Evolutionary conservation across 2,888 invertebrate genomes (phyloP), one percentile per base, ranked within the genome.

Genomic region (Neocrepidodera transversa): DNA sequence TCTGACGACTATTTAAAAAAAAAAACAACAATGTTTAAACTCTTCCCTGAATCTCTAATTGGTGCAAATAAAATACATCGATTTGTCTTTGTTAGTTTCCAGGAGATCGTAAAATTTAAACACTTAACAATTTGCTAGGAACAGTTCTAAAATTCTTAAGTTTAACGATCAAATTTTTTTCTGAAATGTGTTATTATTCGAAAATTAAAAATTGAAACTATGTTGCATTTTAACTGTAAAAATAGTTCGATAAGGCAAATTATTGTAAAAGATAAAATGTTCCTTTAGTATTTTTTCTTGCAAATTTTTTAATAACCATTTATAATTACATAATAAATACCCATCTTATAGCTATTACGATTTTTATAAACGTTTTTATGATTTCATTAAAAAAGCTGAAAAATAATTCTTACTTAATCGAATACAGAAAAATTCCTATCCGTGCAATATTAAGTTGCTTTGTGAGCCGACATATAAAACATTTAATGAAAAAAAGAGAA

Each of bases 101-200:
- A 17, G 28, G 54, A 58, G 58, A 30, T 55, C 58, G 56, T 61
- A 61, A 61, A 63, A 48, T 56, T 36, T 58, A 58, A n/a, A 60
- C 40, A 30, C 52, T 53, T 52, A 51, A 48, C 36, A 51, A 11
- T 51, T 40, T 17, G 40, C 51, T 42, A 13, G 11, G 28, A 51
- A 60, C 48, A 18, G 50, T 50, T 55, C 11, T 32, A 57, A 57
- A 53, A 53, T 38, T 49, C 18, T 20, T 43, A n/a, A n/a, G n/a
- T n/a, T n/a, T n/a, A n/a, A n/a, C n/a, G n/a, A n/a, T n/a, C n/a
- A n/a, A n/a, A n/a, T n/a, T n/a, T n/a, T n/a, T n/a, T n/a, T n/a
- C n/a, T n/a, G n/a, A n/a, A n/a, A n/a, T n/a, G n/a, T n/a, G n/a
- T n/a, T n/a, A n/a, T n/a, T n/a, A n/a, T n/a, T n/a, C n/a, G n/a